Base-by-base conservation (phyloP, 2,888 invertebrate genomes). In the Cyclophora albipunctata region DNA sequence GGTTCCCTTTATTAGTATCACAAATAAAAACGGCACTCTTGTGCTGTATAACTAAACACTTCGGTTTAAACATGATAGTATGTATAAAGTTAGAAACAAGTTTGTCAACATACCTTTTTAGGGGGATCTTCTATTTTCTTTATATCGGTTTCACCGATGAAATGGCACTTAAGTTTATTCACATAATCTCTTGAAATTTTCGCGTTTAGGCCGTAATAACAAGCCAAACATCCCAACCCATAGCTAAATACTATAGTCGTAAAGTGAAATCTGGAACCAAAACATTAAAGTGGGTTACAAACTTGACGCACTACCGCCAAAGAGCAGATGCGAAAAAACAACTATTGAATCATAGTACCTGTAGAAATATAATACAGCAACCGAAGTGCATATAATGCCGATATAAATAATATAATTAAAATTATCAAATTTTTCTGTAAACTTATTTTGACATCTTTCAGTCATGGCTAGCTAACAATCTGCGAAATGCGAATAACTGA, bases 361-460 rank as follows among this genome's bases (percentile, higher is more conserved):
- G 74, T 84, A 85, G 64, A 82, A 78, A 77, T 81, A 83, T 71
- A 85, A 70, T 55, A 84, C 73, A 57, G 80, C 81, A 52, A 83
- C 57, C 50, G 79, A 75, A 59, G 75, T 75, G 60, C 78, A 76
- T 56, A 81, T 52, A 63, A 84, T 71, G 67, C 81, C 80, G 57
- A 77, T 60, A 72, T 74, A 86, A 82, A 85, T 78, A 82, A 84
- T 78, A 80, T 81, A 84, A 80, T 84, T 85, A 75, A 71, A 77
- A 81, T 82, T 85, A 74, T 78, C 77, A 80, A 80, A 78, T 78
- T 81, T 84, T 73, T 83, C 80, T 75, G 63, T 71, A 71, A 81
- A 79, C 79, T 83, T 81, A 64, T 71, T 81, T 79, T 87, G 87
- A 88, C 87, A 87, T 84, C 84, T 84, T 83, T 87, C 86, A 82